Base-by-base conservation (phyloP, 2,113 vertebrate genomes). In the Neolamprologus longior region DNA sequence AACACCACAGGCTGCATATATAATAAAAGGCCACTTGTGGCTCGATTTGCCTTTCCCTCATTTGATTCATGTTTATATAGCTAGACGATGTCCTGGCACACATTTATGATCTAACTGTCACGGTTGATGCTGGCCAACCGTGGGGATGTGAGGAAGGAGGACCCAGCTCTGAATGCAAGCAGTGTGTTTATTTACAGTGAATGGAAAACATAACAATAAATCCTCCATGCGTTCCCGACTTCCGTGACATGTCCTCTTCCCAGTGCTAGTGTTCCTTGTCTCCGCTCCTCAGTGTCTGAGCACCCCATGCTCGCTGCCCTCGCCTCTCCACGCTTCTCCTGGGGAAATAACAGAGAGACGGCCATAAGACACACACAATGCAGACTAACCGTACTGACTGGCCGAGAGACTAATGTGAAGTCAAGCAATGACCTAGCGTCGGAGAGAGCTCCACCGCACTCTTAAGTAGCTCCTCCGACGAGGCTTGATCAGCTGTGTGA, bases 251-350 rank as follows among this genome's bases (percentile, higher is more conserved):
- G 26, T 31, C 57, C 57, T 31, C 57, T 61, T 61, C 1, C 57
- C 57, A 61, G 26, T 61, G 57, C 26, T 31, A 61, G 26, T 61
- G 57, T 61, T 61, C 26, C 26, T 31, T 61, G 26, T 61, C 2
- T 61, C 57, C 8, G 2, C 14, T 61, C 8, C 2, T 31, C 26
- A 61, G 57, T 31, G 26, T 31, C 26, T 61, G 14, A 61, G 26
- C 26, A 61, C 57, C 26, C 14, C 26, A 4, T 61, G 26, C 14
- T 61, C 5, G 1, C 57, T 61, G 26, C 57, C 57, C 26, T 58
- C 26, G 4, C 26, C 2, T 61, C 14, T 61, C 57, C 57, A 31
- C 0, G 2, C 26, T 61, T 61, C 26, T 0, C 14, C 57, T 31
- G 26, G 5, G 8, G 57, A 61, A 31, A 61, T 3, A 58, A 9